These are phyloP conservation scores for Microplitis demolitor DNA, from an alignment of 1,140 invertebrate species.

Conservation along the genomic window DNA sequence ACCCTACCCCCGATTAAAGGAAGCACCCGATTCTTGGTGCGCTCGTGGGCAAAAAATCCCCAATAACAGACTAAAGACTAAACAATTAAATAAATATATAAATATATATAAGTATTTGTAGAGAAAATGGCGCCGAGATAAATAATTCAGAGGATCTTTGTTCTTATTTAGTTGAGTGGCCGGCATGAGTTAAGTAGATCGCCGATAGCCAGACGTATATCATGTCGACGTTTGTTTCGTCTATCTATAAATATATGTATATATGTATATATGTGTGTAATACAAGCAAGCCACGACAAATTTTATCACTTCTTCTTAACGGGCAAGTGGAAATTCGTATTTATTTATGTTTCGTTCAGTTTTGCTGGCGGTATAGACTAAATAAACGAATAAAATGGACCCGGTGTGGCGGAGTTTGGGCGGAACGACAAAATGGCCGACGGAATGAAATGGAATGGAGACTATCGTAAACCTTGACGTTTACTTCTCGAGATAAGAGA, in stretches of 20 bases:
- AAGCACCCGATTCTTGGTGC: slow-evolving; percentile 23
- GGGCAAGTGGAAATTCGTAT: not conserved
- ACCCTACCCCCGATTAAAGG: slow-evolving; percentile 31
- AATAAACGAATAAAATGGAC: too few species aligned
- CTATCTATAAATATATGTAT: slow-evolving; percentile 3
- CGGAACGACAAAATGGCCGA: too few species aligned
- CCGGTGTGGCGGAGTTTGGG: too few species aligned
- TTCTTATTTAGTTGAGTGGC: not conserved
- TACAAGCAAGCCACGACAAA: not conserved
- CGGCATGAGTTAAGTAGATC: not conserved
- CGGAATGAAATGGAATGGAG: too few species aligned
- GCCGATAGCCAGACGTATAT: not conserved
- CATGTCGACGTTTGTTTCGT: slow-evolving; percentile 20
- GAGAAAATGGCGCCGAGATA: not conserved
- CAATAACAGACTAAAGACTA: too few species aligned
- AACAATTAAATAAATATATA: too few species aligned
- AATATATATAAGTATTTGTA: too few species aligned
- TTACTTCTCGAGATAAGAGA: slow-evolving; percentile 13
- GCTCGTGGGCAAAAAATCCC: not conserved
- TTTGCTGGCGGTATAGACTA: not conserved
- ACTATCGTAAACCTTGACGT: slow-evolving; percentile 13
- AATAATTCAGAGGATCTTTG: not conserved
- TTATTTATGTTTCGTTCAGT: not conserved
- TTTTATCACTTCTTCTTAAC: not conserved
- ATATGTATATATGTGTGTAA: not conserved